Conservation (phyloP, 2,113 vertebrate genomes). For the Rhineura floridana region DNA sequence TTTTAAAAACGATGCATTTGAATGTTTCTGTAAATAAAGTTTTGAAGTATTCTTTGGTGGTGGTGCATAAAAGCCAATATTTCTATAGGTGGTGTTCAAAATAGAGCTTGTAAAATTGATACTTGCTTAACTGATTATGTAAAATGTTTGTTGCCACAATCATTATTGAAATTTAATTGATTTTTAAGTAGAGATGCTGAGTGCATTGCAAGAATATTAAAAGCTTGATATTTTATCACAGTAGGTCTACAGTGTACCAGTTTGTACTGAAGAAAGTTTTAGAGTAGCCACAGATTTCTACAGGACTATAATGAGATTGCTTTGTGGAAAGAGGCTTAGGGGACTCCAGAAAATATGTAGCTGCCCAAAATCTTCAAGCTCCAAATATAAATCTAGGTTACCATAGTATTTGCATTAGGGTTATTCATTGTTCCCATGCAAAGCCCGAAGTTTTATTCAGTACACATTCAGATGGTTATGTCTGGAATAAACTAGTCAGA, state of each 20-base stretch:
- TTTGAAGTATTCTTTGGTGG: conserved; percentile 54
- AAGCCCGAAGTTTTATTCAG: not conserved
- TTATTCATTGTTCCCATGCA: not conserved
- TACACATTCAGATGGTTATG: not conserved
- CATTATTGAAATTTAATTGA: not conserved
- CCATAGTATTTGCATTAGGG: not conserved
- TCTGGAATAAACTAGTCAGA: not conserved
- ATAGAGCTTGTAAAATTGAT: not conserved
- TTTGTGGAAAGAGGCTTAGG: not conserved
- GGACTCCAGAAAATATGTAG: not conserved
- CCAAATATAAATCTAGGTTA: not conserved
- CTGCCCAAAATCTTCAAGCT: not conserved
- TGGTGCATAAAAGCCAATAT: conserved; percentile 14
- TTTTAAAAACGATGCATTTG: conserved; percentile 63
- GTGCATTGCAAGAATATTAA: conserved; percentile 15
- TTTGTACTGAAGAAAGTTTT: not conserved
- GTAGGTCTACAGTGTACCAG: not conserved
- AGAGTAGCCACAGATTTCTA: not conserved
- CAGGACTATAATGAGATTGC: not conserved
- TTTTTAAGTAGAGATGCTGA: conserved; percentile 35
- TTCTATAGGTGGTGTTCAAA: conserved; percentile 11
- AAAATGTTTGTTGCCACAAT: not conserved
- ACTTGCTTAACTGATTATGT: not conserved
- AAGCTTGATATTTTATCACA: not conserved
- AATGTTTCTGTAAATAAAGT: conserved; percentile 76